Evolutionary conservation across 2,113 vertebrate genomes (phyloP).

Genomic region (Nothoprocta perdicaria): DNA sequence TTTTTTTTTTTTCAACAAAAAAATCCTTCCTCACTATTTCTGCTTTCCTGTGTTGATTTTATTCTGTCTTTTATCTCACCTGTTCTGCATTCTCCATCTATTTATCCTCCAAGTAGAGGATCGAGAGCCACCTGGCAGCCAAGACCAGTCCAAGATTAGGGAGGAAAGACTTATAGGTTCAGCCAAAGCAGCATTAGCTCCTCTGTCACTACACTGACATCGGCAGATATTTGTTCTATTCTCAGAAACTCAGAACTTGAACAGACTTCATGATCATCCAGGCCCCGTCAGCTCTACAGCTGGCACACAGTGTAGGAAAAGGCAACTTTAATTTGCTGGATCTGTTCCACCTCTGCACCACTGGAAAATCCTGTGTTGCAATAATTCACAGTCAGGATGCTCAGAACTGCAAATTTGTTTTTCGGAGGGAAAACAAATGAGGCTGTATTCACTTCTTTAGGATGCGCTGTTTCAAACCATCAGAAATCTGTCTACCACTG

Average conservation of each 20-base stretch:
- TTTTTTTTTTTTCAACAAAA: neutral
- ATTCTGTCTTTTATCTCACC: neutral
- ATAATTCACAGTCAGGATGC: neutral
- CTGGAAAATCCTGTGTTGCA: neutral
- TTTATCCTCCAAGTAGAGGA: neutral
- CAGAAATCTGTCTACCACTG: neutral
- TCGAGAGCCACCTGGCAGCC: neutral
- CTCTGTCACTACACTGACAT: neutral
- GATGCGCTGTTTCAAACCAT: neutral
- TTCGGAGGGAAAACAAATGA: neutral
- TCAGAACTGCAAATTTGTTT: too few relatives aligned
- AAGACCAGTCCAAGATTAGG: neutral
- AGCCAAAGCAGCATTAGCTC: neutral
- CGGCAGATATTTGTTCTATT: constrained; percentile 9
- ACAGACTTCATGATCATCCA: constrained; percentile 15
- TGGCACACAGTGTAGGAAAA: neutral
- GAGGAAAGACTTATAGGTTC: neutral
- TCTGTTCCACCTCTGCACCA: neutral
- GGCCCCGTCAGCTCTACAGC: neutral
- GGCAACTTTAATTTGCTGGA: neutral
- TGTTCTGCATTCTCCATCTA: neutral
- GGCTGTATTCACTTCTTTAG: neutral
- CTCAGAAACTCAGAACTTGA: neutral
- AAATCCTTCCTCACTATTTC: neutral
- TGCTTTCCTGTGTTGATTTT: neutral